phyloP scores from a whole-genome alignment of 2,113 vertebrate species.

The Gymnocephalus cernua region DNA sequence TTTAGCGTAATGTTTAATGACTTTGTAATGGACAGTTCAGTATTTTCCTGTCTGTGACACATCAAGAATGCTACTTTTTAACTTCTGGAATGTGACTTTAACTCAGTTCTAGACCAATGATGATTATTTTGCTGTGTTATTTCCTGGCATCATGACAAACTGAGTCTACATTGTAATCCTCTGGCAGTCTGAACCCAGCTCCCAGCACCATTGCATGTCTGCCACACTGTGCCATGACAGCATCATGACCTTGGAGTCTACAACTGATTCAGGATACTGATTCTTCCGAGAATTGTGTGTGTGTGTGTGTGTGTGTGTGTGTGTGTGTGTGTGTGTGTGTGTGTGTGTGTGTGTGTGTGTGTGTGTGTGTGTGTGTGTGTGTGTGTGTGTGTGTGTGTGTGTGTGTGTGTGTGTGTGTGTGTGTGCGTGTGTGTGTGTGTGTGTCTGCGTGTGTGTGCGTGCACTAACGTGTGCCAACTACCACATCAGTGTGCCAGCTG shows the following conservation, averaged over 20 bases:
- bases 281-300: slow-evolving; percentile 32
- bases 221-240: slow-evolving; percentile 16
- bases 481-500: slow-evolving; percentile 62
- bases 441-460: slow-evolving; percentile 1
- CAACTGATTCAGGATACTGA: slow-evolving; percentile 18
- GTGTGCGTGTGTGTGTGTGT: slow-evolving; percentile 12
- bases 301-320: not conserved
- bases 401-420: not conserved
- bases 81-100: not conserved
- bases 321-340: too few relatives aligned
- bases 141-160: slow-evolving; percentile 30
- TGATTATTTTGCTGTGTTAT: slow-evolving; percentile 31
- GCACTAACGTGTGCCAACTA: slow-evolving; percentile 46
- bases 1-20: too few relatives aligned
- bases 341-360: too few relatives aligned
- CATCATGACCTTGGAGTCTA: slow-evolving; percentile 37
- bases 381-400: too few relatives aligned
- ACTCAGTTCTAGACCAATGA: not conserved
- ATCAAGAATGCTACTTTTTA: not conserved
- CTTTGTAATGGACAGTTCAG: too few relatives aligned
- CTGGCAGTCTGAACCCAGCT: slow-evolving; percentile 25
- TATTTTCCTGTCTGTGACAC: too few relatives aligned
- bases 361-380: not conserved
- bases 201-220: slow-evolving; percentile 36
- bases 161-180: slow-evolving; percentile 37